A percentile compares a stretch with the other conserved stretches of the same genome.
Conservation (phyloP, 1,140 invertebrate species). For the Coboldia fuscipes region DNA sequence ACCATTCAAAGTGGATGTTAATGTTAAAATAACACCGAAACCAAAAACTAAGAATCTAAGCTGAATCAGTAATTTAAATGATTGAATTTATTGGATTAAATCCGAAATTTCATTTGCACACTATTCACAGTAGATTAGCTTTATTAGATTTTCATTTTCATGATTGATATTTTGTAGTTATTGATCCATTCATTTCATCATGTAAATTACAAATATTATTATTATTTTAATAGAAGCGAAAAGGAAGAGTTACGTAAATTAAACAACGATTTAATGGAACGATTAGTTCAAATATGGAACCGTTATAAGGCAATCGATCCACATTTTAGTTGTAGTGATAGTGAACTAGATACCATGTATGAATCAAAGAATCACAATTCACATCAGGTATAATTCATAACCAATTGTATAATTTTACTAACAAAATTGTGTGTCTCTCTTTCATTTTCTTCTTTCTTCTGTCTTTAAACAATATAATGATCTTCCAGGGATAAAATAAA, state of each 20-base stretch:
- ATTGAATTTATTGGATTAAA: conserved; percentile 13
- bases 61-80: conserved; percentile 22
- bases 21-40: conserved; percentile 52
- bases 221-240: conserved; percentile 26
- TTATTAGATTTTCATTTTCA: conserved; percentile 13
- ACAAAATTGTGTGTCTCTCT: conserved; percentile 8
- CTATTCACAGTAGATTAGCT: conserved; percentile 10
- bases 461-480: conserved; percentile 6
- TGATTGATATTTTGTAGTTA: conserved; percentile 20
- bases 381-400: neutral
- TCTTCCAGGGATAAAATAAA: conserved; percentile 28
- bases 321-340: neutral
- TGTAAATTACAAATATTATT: conserved; percentile 20
- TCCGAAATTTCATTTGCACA: conserved; percentile 20
- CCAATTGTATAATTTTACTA: neutral
- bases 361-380: too few species aligned
- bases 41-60: conserved; percentile 21
- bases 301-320: conserved; percentile 25
- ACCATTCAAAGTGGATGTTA: conserved; percentile 57
- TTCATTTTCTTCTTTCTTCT: conserved; percentile 6
- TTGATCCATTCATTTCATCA: conserved; percentile 6
- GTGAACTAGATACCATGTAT: too few species aligned
- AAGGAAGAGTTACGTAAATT: conserved; percentile 28
- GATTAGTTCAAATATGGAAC: conserved; percentile 29
- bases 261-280: conserved; percentile 32